These are phyloP conservation scores for Suricata suricatta DNA, from an alignment of 2,113 vertebrate species.

Conservation along the genomic window DNA sequence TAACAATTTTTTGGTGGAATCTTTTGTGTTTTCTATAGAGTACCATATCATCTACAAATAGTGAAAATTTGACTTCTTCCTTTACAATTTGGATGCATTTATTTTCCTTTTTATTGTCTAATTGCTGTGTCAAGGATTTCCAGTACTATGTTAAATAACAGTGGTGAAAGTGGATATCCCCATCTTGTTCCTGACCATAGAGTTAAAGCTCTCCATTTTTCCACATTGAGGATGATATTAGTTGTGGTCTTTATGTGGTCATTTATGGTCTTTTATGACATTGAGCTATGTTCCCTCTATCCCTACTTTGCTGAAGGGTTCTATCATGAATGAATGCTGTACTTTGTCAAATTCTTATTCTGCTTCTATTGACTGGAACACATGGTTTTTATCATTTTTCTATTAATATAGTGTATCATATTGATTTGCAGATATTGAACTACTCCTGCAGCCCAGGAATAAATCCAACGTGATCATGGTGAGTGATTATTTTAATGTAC, in stretches of 20 bases:
- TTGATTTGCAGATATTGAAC: too few relatives aligned
- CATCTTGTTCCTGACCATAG: background rate
- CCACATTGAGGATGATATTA: background rate
- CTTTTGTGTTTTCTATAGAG: background rate
- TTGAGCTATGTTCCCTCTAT: background rate
- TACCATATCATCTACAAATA: background rate
- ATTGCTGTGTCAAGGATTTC: background rate
- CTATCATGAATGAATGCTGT: background rate
- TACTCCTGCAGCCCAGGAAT: too few relatives aligned
- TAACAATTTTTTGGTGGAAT: background rate
- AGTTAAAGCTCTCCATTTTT: background rate
- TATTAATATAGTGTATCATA: too few relatives aligned
- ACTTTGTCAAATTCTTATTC: background rate
- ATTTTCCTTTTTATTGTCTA: background rate
- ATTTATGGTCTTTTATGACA: background rate
- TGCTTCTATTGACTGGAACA: background rate
- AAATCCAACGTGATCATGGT: too few relatives aligned
- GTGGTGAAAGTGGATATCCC: background rate
- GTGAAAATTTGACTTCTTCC: background rate
- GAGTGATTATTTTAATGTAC: too few relatives aligned
- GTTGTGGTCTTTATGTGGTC: background rate
- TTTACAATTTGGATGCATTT: background rate
- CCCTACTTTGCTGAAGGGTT: background rate
- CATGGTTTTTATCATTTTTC: background rate
- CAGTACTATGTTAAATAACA: background rate